Evolutionary conservation across 2,888 invertebrate species (phyloP).

Genomic region (Machimus atricapillus): DNA sequence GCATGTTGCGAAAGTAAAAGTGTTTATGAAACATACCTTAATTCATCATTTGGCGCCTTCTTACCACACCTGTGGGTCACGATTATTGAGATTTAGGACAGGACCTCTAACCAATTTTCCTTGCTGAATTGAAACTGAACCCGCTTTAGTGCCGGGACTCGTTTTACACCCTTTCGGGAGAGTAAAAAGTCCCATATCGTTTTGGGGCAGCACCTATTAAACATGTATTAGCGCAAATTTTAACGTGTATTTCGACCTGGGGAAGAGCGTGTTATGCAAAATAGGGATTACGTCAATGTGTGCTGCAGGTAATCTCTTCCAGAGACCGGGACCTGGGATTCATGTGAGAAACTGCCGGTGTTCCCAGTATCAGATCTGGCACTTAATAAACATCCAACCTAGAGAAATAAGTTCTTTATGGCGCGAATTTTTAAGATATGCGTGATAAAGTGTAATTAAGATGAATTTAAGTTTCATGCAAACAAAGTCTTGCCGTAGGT

Average conservation of each 20-base stretch:
- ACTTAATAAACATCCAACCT: not conserved
- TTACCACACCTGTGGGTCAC: not conserved
- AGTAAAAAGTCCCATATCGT: not conserved
- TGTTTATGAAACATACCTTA: not conserved
- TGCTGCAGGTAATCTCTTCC: not conserved
- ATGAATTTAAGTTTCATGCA: not conserved
- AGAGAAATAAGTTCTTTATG: not conserved
- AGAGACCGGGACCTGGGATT: not conserved
- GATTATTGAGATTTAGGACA: slow-evolving; percentile 17
- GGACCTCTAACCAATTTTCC: not conserved
- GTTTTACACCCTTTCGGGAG: not conserved
- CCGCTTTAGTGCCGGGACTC: not conserved
- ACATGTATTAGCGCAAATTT: not conserved
- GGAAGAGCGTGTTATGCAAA: not conserved
- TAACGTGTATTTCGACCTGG: not conserved
- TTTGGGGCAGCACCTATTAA: not conserved
- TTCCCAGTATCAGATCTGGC: not conserved
- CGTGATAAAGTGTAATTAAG: not conserved
- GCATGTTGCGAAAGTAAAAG: not conserved
- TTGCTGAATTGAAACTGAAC: not conserved
- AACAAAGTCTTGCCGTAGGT: not conserved
- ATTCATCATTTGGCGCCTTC: slow-evolving; percentile 22
- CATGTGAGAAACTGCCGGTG: not conserved
- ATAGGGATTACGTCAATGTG: not conserved
- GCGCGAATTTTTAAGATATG: not conserved